Percentiles rank a stretch among this genome's conserved stretches.
These are phyloP conservation scores for Archips crataeganus DNA, from an alignment of 2,888 invertebrate genomes.

Conservation along the genomic window DNA sequence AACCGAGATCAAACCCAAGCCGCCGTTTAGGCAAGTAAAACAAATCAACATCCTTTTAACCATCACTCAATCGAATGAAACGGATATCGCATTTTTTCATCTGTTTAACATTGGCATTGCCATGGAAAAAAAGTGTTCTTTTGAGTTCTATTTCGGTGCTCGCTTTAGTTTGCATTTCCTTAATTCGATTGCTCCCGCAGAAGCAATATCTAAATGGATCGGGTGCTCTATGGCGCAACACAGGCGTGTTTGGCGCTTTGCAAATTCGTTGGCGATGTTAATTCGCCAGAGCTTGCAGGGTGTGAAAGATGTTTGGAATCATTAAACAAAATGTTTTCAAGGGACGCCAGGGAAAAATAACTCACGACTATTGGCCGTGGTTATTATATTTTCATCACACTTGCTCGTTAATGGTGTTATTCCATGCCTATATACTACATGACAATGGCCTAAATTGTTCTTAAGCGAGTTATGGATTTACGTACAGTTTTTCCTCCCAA, in stretches of 20 bases:
- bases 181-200: conserved; percentile 35
- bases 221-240: conserved; percentile 18
- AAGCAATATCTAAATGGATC: conserved; percentile 39
- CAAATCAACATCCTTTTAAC: neutral
- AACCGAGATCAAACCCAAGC: neutral
- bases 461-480: no score
- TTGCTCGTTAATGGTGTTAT: no score
- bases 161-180: conserved; percentile 30
- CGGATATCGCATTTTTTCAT: conserved; percentile 9
- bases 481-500: no score
- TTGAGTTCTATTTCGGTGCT: conserved; percentile 17
- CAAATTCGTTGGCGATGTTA: conserved; percentile 13
- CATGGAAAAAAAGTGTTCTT: conserved; percentile 1
- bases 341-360: neutral
- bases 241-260: conserved; percentile 17
- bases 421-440: no score
- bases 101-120: conserved; percentile 13
- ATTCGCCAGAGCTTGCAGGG: neutral
- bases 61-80: neutral
- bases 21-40: neutral
- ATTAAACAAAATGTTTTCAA: neutral
- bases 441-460: no score
- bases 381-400: neutral
- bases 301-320: neutral
- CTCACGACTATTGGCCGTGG: neutral